Base-by-base conservation (phyloP, 1,140 invertebrate genomes). In the Ruditapes philippinarum region DNA sequence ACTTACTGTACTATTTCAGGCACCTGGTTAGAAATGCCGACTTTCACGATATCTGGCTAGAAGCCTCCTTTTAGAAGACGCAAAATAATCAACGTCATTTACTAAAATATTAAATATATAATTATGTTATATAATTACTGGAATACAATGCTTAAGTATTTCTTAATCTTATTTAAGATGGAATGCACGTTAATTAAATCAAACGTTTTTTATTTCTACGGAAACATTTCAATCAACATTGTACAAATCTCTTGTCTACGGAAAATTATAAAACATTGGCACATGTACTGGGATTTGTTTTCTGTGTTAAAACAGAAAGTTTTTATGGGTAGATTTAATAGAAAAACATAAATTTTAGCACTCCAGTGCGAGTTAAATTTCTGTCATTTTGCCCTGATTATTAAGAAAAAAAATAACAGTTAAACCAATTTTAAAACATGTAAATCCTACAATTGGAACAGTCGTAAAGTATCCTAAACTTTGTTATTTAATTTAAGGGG, bases 221-320 rank as follows among this genome's bases (percentile, higher is more conserved):
- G 25, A 45, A 42, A 74, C 70, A 74, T 74, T 74, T 74, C 70
- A 74, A 40, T 74, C 28, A 17, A 49, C 42, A 42, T 74, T 42
- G 31, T 42, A 40, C 42, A 12, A 14, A 74, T n/a, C 22, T 38
- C 42, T 49, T 45, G 40, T 74, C 25, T 74, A 19, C 28, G 22
- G 42, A 74, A 9, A n/a, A 42, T 38, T 40, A 42, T 2, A 17
- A 9, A 17, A 9, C 42, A 11, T 42, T 74, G 70, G 70, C 70
- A 74, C 36, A n/a, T 33, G 22, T 42, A 74, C 2, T 49, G 14
- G 22, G 7, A 28, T 74, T 33, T 65, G 19, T 65, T 65, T 65
- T 2, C 42, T 19, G 25, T n/a, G n/a, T 65, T 65, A 31, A 65
- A 36, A n/a, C 25, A 5, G 5, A 4, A n/a, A n/a, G 25, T 28